phyloP scores from a whole-genome alignment of 2,113 vertebrate species.

The Podilymbus podiceps region DNA sequence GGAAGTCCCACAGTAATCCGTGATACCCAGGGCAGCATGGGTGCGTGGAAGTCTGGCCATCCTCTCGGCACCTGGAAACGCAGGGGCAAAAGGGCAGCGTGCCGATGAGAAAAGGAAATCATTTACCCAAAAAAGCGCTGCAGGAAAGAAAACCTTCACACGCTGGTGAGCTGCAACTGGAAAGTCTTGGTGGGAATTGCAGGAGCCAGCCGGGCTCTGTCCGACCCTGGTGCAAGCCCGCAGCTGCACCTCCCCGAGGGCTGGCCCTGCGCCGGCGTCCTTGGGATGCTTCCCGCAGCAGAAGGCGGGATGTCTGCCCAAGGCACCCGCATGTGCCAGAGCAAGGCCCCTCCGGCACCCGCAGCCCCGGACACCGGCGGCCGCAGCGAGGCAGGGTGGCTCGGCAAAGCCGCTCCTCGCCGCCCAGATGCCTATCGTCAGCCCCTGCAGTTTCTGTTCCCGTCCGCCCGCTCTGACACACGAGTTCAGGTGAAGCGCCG shows the following conservation, averaged over 20 bases:
- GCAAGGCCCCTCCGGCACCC: not conserved
- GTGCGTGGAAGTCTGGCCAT: accelerated
- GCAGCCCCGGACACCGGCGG: not conserved
- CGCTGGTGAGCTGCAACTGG: not conserved
- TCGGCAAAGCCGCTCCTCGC: not conserved
- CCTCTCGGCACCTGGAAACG: not conserved
- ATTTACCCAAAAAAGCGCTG: not conserved
- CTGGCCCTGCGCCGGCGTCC: not conserved
- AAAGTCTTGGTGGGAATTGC: not conserved
- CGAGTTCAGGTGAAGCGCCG: not conserved
- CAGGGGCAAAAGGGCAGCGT: not conserved
- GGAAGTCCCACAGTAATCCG: not conserved
- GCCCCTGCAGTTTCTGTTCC: not conserved
- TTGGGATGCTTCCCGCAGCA: not conserved
- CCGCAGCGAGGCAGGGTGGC: not conserved
- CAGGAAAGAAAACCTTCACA: not conserved
- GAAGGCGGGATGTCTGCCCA: not conserved
- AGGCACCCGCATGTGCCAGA: not conserved
- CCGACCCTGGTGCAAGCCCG: not conserved
- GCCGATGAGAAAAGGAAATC: not conserved
- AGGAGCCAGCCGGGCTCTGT: not conserved
- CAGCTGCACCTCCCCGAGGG: not conserved
- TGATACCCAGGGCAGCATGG: not conserved
- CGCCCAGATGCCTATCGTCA: not conserved
- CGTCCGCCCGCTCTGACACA: accelerated